These are phyloP conservation scores for Drosophila imparisetae DNA, from an alignment of 2,888 invertebrate species.

Conservation along the genomic window DNA sequence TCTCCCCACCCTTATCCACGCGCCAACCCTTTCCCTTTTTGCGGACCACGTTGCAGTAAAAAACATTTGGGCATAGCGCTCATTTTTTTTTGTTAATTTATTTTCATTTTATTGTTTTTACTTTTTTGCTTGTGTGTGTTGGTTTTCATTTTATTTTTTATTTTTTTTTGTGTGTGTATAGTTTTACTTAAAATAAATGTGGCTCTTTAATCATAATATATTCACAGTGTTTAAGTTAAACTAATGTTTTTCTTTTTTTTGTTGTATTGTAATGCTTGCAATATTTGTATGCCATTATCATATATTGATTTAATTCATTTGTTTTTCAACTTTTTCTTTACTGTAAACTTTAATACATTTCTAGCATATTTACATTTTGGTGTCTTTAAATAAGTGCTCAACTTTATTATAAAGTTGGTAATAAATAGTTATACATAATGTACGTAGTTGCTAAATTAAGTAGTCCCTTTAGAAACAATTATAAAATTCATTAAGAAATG, in stretches of 20 bases:
- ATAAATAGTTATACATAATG: constrained; percentile 27
- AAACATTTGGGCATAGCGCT: constrained; percentile 70
- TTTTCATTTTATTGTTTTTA: constrained; percentile 69
- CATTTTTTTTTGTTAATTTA: constrained; percentile 64
- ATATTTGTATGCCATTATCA: constrained; percentile 32
- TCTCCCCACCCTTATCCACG: neutral
- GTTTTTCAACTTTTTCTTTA: constrained; percentile 1
- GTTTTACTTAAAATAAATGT: constrained; percentile 71
- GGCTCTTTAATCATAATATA: constrained; percentile 72
- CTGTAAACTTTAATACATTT: constrained; percentile 42
- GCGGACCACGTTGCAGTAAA: constrained; percentile 60
- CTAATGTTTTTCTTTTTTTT: constrained; percentile 43
- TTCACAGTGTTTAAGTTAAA: constrained; percentile 77
- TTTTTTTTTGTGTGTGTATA: constrained; percentile 30
- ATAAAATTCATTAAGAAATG: constrained; percentile 63
- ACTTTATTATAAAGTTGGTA: constrained; percentile 48
- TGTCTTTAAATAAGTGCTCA: constrained; percentile 50
- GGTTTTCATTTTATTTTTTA: constrained; percentile 1
- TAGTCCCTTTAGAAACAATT: constrained; percentile 42
- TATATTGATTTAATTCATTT: constrained; percentile 23
- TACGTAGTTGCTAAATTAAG: constrained; percentile 33
- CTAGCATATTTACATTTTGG: constrained; percentile 61
- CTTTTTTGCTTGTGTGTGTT: constrained; percentile 46
- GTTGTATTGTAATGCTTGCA: constrained; percentile 24
- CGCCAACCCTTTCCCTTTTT: constrained; percentile 5